Evolutionary conservation across 2,113 vertebrate species (phyloP).

Genomic region (Myrmophylax atrothorax): DNA sequence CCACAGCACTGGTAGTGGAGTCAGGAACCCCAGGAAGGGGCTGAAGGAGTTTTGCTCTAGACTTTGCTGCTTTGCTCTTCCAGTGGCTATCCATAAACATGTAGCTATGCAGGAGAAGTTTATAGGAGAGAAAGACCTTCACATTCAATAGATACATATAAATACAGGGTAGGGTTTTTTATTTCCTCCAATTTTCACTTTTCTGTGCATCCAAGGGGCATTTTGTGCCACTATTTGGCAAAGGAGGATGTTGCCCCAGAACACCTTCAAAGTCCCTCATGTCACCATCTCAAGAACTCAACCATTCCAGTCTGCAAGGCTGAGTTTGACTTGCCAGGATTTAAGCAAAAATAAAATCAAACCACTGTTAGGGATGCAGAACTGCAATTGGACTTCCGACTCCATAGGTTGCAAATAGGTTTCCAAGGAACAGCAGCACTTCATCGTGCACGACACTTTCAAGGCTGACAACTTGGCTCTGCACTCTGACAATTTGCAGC

Average conservation of each 20-base stretch:
- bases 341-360: background rate
- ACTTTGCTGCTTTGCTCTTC: background rate
- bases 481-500: background rate
- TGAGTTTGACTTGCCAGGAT: background rate
- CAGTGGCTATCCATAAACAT: background rate
- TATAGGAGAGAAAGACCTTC: background rate
- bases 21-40: background rate
- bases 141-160: background rate
- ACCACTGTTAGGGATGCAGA: background rate
- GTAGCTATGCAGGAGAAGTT: background rate
- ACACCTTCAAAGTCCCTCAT: background rate
- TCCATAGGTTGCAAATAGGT: slow-evolving; percentile 25
- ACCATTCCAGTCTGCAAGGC: background rate
- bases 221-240: background rate
- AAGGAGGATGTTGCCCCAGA: background rate
- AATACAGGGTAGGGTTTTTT: background rate
- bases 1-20: background rate
- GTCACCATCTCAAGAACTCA: background rate
- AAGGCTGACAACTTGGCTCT: slow-evolving; percentile 26
- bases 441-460: background rate
- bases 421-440: slow-evolving; percentile 20
- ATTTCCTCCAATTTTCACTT: background rate
- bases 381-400: background rate
- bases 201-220: background rate
- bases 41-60: background rate